These are phyloP conservation scores for Sinella curviseta DNA, from an alignment of 1,140 invertebrate genomes.

Conservation along the genomic window DNA sequence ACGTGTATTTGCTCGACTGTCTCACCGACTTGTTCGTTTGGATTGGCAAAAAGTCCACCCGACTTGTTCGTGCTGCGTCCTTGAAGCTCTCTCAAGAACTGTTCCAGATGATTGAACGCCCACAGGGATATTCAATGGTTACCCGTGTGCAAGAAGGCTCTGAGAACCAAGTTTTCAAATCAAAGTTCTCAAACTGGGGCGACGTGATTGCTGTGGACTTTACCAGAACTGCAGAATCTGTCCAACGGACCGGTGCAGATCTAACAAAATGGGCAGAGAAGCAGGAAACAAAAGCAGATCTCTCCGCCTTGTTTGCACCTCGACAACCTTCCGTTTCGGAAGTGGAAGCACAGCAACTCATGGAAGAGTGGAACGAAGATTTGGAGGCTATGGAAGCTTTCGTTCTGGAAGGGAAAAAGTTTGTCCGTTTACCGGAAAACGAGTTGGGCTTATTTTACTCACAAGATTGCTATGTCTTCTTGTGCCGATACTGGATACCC, in stretches of 20 bases:
- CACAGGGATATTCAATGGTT: constrained; percentile 84
- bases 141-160: constrained; percentile 85
- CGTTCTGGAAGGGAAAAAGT: constrained; percentile 87
- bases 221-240: constrained; percentile 95
- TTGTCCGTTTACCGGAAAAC: constrained; percentile 90
- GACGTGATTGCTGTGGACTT: constrained; percentile 99
- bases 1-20: constrained; percentile 97
- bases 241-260: constrained; percentile 93
- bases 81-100: constrained; percentile 93
- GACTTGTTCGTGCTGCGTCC: constrained; percentile 91
- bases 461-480: constrained; percentile 95
- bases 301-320: constrained; percentile 89
- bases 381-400: constrained; percentile 77
- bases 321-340: constrained; percentile 83
- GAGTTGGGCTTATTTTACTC: constrained; percentile 93
- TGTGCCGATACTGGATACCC: constrained; percentile 91
- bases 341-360: constrained; percentile 83
- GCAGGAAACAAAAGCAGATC: constrained; percentile 77
- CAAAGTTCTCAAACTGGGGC: constrained; percentile 97
- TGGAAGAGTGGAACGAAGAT: constrained; percentile 92
- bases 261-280: constrained; percentile 87
- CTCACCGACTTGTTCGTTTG: constrained; percentile 96
- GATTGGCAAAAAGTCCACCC: constrained; percentile 97
- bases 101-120: constrained; percentile 81
- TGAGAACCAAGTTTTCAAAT: constrained; percentile 85